Evolutionary conservation across 1,140 invertebrate genomes (phyloP).

Genomic region (Drosophila virilis): DNA sequence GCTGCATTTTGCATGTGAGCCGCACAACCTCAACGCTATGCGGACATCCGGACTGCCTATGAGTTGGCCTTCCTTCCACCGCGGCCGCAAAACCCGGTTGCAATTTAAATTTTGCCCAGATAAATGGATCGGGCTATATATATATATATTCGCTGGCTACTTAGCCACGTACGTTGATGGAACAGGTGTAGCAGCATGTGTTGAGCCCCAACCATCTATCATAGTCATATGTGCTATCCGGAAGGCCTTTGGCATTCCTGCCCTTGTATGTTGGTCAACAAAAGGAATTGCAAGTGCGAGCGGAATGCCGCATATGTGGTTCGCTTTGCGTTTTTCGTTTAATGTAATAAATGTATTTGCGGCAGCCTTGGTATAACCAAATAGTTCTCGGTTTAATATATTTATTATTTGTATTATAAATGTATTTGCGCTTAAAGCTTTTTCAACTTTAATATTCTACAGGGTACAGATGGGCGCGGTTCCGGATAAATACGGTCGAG

Average conservation of each 20-base stretch:
- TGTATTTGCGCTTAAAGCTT: not conserved
- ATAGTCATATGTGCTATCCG: constrained; percentile 12
- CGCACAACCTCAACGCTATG: constrained; percentile 42
- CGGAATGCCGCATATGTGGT: constrained; percentile 15
- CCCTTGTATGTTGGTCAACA: constrained; percentile 26
- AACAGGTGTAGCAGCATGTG: constrained; percentile 7
- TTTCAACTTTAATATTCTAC: not conserved
- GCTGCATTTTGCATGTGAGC: constrained; percentile 67
- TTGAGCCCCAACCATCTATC: constrained; percentile 6
- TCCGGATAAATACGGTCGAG: no score
- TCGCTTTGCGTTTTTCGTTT: constrained; percentile 37
- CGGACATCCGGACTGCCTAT: constrained; percentile 57
- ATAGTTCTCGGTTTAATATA: not conserved
- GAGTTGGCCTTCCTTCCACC: constrained; percentile 18
- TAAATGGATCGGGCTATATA: constrained; percentile 1
- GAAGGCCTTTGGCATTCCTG: not conserved
- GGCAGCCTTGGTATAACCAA: not conserved
- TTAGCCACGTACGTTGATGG: not conserved
- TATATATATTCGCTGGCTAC: constrained; percentile 8
- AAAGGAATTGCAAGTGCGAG: constrained; percentile 22
- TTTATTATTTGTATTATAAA: not conserved
- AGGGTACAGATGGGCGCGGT: not conserved
- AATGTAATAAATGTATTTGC: not conserved
- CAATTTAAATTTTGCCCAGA: constrained; percentile 61
- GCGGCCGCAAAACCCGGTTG: not conserved